Conservation (phyloP, 2,797 vertebrate species). For the Acrocephalus scirpaceus region DNA sequence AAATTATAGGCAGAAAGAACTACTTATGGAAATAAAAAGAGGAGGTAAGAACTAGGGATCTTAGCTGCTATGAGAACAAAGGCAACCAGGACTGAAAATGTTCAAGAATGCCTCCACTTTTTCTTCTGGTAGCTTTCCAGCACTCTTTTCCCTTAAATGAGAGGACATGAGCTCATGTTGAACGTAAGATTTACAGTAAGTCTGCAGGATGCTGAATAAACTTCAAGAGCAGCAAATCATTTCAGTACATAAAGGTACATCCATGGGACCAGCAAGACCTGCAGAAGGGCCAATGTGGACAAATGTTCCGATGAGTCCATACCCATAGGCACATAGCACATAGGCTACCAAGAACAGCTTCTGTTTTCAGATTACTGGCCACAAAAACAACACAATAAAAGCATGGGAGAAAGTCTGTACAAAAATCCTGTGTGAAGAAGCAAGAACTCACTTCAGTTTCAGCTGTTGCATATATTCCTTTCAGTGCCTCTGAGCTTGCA, state of each 20-base stretch:
- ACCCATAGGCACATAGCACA: background rate
- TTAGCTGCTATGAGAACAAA: background rate
- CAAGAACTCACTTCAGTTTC: conserved; percentile 86
- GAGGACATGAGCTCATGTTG: background rate
- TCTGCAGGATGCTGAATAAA: background rate
- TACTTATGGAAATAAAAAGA: background rate
- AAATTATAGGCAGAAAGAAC: background rate
- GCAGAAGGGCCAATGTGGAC: background rate
- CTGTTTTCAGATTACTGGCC: background rate
- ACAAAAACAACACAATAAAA: background rate
- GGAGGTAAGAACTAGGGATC: background rate
- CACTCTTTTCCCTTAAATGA: background rate
- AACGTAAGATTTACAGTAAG: background rate
- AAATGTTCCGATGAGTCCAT: background rate
- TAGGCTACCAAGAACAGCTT: background rate
- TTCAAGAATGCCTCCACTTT: background rate
- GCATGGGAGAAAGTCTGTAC: background rate
- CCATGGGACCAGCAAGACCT: background rate
- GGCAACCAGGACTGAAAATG: background rate
- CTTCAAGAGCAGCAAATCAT: background rate
- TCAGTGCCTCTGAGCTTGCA: conserved; percentile 90
- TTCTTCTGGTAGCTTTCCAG: background rate
- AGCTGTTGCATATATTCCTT: conserved; percentile 83
- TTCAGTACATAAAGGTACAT: background rate
- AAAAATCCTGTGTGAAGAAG: background rate